These are phyloP conservation scores for honey bee (Apis mellifera) DNA, from an alignment of 1,140 invertebrate species.

Conservation along the genomic window Amel_HAv3.1 CM009935.2:13377001-13377500, in stretches of 20 bases:
- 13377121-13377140: background rate
- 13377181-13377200: constrained; percentile 89
- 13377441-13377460: constrained; percentile 68
- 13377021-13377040: no score
- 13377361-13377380: constrained; percentile 89
- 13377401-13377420: constrained; percentile 88
- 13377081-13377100: no score
- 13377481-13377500: constrained; percentile 73
- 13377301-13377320: constrained; percentile 82
- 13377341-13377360: constrained; percentile 90
- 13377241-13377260: constrained; percentile 85
- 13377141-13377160: constrained; percentile 86
- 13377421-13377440: constrained; percentile 73
- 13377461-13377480: constrained; percentile 65
- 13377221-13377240: constrained; percentile 80
- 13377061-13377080: no score
- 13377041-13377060: no score
- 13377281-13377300: constrained; percentile 92
- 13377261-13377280: constrained; percentile 91
- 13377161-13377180: constrained; percentile 83
- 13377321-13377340: constrained; percentile 80
- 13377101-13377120: background rate
- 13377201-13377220: constrained; percentile 85
- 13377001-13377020: no score
- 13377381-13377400: constrained; percentile 85